phyloP scores from a whole-genome alignment of 2,113 vertebrate genomes.

The Misgurnus anguillicaudatus region DNA sequence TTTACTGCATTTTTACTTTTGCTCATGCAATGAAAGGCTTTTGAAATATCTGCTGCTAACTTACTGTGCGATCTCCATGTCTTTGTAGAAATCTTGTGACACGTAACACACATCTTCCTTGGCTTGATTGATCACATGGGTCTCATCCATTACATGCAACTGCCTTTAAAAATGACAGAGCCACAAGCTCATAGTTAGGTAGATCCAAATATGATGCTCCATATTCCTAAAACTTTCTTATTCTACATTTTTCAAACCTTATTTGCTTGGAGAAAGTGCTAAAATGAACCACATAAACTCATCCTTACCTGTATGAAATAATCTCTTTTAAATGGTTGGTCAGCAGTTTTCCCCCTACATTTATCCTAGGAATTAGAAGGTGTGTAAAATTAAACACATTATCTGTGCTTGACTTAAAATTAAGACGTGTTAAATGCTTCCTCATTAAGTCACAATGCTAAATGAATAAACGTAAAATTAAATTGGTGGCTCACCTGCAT shows the following conservation, averaged over 20 bases:
- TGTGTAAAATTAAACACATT: not conserved
- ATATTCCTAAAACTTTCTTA: not conserved
- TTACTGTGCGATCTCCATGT: slow-evolving; percentile 95
- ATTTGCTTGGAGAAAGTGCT: too few species aligned
- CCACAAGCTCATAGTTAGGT: slow-evolving; percentile 36
- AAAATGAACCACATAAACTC: too few species aligned
- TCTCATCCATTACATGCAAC: slow-evolving; percentile 98
- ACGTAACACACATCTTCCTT: slow-evolving; percentile 99
- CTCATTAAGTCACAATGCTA: too few species aligned
- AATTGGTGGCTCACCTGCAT: slow-evolving; percentile 78
- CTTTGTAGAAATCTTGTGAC: slow-evolving; percentile 92
- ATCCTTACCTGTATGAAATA: slow-evolving; percentile 92
- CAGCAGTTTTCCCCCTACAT: slow-evolving; percentile 95
- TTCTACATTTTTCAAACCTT: slow-evolving; percentile 47
- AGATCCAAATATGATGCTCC: not conserved
- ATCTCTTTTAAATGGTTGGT: slow-evolving; percentile 99
- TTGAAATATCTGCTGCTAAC: slow-evolving; percentile 48
- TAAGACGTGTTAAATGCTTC: not conserved
- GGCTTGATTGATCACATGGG: slow-evolving; percentile 96
- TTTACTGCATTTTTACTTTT: not conserved
- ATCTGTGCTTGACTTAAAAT: not conserved
- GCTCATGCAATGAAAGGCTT: not conserved
- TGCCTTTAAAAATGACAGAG: slow-evolving; percentile 74
- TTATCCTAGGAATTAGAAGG: slow-evolving; percentile 78
- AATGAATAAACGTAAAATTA: too few species aligned